Conservation (phyloP, 2,113 vertebrate genomes). For the Lepisosteus osseus region DNA sequence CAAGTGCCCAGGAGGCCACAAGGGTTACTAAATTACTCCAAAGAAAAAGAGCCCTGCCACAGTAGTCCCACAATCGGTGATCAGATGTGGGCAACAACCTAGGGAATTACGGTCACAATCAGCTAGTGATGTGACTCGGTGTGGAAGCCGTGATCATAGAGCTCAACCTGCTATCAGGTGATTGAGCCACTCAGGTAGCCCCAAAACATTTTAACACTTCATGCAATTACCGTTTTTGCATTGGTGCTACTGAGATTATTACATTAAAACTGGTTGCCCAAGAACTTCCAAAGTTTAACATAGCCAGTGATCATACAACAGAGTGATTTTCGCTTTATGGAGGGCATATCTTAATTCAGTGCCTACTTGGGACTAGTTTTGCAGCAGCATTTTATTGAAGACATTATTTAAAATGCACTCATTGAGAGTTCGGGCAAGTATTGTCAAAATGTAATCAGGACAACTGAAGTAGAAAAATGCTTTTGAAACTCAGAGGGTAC, state of each 20-base stretch:
- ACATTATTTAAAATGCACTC: conserved; percentile 11
- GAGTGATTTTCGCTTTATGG: conserved; percentile 28
- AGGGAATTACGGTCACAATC: no score
- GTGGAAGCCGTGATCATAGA: no score
- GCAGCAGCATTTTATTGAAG: conserved; percentile 15
- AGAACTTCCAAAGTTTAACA: conserved; percentile 19
- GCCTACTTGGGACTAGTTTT: conserved; percentile 9
- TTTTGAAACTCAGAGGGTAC: background rate
- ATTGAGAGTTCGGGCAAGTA: no score
- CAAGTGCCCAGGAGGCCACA: no score
- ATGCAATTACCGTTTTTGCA: conserved; percentile 30
- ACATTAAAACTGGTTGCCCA: conserved; percentile 22
- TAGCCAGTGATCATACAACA: conserved; percentile 20
- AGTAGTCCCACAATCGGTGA: no score
- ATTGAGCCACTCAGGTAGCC: conserved; percentile 3
- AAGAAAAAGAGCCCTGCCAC: no score
- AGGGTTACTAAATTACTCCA: no score
- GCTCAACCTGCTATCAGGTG: no score
- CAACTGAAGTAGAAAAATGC: background rate
- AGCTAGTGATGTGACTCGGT: no score
- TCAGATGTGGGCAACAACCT: no score
- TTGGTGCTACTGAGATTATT: conserved; percentile 31
- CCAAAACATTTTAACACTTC: conserved; percentile 14
- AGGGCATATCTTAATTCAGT: conserved; percentile 9
- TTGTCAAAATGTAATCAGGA: background rate